Percentiles rank a stretch among this genome's conserved stretches.
These are phyloP conservation scores for Cataglyphis cursor DNA, from an alignment of 2,888 invertebrate species.

Conservation along the genomic window DNA sequence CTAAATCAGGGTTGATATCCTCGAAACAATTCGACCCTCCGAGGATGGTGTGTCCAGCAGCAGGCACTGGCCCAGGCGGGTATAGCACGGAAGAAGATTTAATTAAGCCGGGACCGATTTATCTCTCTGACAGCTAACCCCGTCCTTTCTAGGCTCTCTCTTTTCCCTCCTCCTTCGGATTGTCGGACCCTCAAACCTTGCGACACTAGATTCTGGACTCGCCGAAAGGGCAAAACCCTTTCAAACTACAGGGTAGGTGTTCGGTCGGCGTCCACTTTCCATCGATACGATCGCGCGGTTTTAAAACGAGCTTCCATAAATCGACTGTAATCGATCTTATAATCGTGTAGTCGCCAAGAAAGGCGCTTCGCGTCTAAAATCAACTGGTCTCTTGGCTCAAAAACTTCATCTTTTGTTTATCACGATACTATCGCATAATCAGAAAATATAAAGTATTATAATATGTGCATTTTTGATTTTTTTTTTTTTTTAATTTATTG, in stretches of 20 bases:
- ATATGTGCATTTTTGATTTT: neutral
- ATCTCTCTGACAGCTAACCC: slow-evolving; percentile 86
- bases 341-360: neutral
- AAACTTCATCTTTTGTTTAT: neutral
- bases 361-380: neutral
- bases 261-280: slow-evolving; percentile 54
- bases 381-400: neutral
- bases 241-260: slow-evolving; percentile 66
- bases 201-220: slow-evolving; percentile 78
- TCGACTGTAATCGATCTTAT: slow-evolving; percentile 18
- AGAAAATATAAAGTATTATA: neutral
- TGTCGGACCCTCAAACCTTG: slow-evolving; percentile 79
- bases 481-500: neutral
- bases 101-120: slow-evolving; percentile 87
- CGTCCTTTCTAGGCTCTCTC: slow-evolving; percentile 74
- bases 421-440: neutral
- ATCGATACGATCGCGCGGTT: slow-evolving; percentile 55
- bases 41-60: slow-evolving; percentile 81
- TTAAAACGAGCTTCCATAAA: slow-evolving; percentile 36
- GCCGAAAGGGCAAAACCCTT: slow-evolving; percentile 74
- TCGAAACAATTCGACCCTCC: slow-evolving; percentile 85
- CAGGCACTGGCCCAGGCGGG: slow-evolving; percentile 77
- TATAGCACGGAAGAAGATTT: slow-evolving; percentile 86
- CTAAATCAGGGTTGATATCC: slow-evolving; percentile 86
- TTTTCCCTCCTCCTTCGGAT: slow-evolving; percentile 75